Evolutionary conservation across 2,797 vertebrate genomes (phyloP).

Genomic region (Aulostomus chinensis): DNA sequence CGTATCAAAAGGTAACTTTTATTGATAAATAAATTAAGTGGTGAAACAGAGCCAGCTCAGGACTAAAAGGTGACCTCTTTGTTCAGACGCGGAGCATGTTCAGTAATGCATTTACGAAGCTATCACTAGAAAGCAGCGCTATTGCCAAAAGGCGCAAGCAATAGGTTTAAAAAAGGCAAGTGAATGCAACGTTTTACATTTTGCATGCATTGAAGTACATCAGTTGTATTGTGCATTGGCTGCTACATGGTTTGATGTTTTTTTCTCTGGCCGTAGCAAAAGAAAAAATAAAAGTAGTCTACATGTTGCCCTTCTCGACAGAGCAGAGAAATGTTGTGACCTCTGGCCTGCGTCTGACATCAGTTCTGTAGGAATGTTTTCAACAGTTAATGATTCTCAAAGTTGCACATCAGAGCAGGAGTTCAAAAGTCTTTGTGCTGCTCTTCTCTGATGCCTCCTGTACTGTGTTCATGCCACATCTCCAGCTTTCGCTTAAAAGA

Average conservation of each 20-base stretch:
- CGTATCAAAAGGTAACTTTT: slow-evolving; percentile 32
- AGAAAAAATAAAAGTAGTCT: slow-evolving; percentile 46
- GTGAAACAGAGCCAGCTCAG: slow-evolving; percentile 23
- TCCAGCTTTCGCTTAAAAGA: slow-evolving; percentile 21
- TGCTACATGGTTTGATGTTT: slow-evolving; percentile 63
- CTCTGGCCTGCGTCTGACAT: slow-evolving; percentile 65
- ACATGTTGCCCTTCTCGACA: slow-evolving; percentile 46
- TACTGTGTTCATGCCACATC: slow-evolving; percentile 7
- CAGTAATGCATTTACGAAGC: slow-evolving; percentile 52
- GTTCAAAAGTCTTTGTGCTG: slow-evolving; percentile 43
- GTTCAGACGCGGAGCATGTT: slow-evolving; percentile 51
- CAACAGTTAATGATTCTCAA: slow-evolving; percentile 44
- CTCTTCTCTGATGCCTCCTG: slow-evolving; percentile 15
- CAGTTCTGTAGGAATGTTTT: slow-evolving; percentile 71
- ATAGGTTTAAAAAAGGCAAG: slow-evolving; percentile 61
- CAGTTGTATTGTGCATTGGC: slow-evolving; percentile 47
- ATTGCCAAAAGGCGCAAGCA: slow-evolving; percentile 56
- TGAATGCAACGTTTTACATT: slow-evolving; percentile 55
- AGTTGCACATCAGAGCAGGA: slow-evolving; percentile 22
- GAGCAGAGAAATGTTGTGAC: slow-evolving; percentile 30
- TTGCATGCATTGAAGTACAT: slow-evolving; percentile 65
- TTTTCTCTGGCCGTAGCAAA: slow-evolving; percentile 36
- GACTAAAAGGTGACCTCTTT: slow-evolving; percentile 28
- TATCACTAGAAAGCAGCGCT: slow-evolving; percentile 63
- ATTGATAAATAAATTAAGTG: slow-evolving; percentile 23